These are phyloP conservation scores for Scaeva pyrastri DNA, from an alignment of 2,888 invertebrate genomes.

Conservation along the genomic window DNA sequence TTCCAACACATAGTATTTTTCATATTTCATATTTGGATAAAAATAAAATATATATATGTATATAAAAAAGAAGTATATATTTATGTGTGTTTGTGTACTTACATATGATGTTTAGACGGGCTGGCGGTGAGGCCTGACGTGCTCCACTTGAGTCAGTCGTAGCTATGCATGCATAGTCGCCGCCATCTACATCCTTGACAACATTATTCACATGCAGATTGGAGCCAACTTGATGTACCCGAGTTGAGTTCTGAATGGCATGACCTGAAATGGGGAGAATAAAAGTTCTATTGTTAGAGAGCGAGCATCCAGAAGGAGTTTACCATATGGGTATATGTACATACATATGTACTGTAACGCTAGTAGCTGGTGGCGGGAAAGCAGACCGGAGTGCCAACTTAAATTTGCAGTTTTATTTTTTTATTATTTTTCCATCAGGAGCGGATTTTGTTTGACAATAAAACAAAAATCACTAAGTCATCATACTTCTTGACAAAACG, in stretches of 20 bases:
- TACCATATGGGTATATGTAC: too few relatives aligned
- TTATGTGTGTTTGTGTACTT: slow-evolving; percentile 77
- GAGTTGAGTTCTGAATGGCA: slow-evolving; percentile 81
- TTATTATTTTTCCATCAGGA: too few relatives aligned
- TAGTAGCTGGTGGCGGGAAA: too few relatives aligned
- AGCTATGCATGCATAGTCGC: slow-evolving; percentile 83
- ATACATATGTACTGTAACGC: too few relatives aligned
- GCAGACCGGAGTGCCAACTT: too few relatives aligned
- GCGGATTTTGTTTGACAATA: too few relatives aligned
- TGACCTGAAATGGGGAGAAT: slow-evolving; percentile 80
- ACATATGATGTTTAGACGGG: slow-evolving; percentile 83
- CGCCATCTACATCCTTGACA: slow-evolving; percentile 81
- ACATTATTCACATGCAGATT: slow-evolving; percentile 83
- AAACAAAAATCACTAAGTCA: too few relatives aligned
- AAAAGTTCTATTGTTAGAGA: slow-evolving; percentile 66
- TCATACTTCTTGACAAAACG: too few relatives aligned
- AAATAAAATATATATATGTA: neutral
- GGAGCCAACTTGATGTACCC: slow-evolving; percentile 81
- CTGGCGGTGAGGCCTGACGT: slow-evolving; percentile 83
- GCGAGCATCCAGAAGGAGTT: slow-evolving; percentile 9
- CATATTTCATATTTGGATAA: neutral
- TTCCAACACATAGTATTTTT: slow-evolving; percentile 5
- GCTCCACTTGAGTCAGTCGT: slow-evolving; percentile 83
- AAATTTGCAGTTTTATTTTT: too few relatives aligned
- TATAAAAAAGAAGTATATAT: neutral